Evolutionary conservation across 2,797 vertebrate genomes (phyloP), one percentile per base, ranked within the genome.

Genomic region (Chelon auratus): DNA sequence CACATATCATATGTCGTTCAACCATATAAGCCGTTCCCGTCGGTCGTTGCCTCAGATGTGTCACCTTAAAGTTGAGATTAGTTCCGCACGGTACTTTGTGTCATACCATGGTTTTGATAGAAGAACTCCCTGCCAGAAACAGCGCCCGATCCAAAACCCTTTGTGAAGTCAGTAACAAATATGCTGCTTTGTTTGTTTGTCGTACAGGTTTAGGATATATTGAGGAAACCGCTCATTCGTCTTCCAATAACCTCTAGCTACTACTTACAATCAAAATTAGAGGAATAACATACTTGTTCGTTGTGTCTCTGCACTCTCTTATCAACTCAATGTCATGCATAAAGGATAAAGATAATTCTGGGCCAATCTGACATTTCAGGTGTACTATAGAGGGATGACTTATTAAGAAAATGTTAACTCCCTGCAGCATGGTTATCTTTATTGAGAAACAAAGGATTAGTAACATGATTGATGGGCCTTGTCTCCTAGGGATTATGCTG

Each of bases 401-500:
- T 89, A 90, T 91, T 86, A 92, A 91, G 89, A 86, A 88, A 91
- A 89, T 89, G 91, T 90, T 89, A 91, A 88, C 86, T 91, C 91
- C 91, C 89, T 77, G 76, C 85, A 91, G 90, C 89, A 63, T 72
- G 82, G 90, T 93, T 92, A 92, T 92, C 92, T 92, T 91, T 87
- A 90, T 90, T 83, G 89, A 89, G 88, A 90, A 92, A 91, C 89
- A 93, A 91, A 91, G 90, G 89, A 90, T 92, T 91, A 92, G 87
- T 80, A 81, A 53, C 73, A 70, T 92, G 92, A 93, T 91, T 92
- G 92, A 93, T 93, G 89, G 91, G 86, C 77, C 87, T 80, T 78
- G 92, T 92, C 92, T 92, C 87, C 62, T 0, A 85, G 92, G 92
- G 91, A 91, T 91, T 89, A 89, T 65, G 81, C 89, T 85, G 89